A percentile compares a stretch with the other conserved stretches of the same genome.
phyloP scores from a whole-genome alignment of 2,113 vertebrate genomes.

The Caretta caretta region DNA sequence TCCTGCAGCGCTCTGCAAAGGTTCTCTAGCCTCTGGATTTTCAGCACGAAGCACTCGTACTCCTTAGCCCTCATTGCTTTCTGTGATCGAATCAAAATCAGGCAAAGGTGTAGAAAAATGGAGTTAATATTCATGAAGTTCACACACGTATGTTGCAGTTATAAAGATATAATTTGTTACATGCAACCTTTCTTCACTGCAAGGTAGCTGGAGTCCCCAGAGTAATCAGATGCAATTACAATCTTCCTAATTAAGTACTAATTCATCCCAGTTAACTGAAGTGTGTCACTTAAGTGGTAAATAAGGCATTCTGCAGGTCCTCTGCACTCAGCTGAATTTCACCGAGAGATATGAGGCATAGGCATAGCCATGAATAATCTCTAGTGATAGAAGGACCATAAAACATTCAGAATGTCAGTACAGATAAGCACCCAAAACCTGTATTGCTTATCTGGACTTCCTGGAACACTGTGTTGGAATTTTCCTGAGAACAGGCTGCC shows the following conservation, averaged over 20 bases:
- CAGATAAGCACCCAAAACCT: background rate
- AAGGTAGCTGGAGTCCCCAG: background rate
- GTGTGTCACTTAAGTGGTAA: background rate
- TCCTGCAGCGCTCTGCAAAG: constrained; percentile 93
- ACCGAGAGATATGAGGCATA: background rate
- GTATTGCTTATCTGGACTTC: background rate
- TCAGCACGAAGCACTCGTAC: constrained; percentile 90
- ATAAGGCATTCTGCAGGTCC: background rate
- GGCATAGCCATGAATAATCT: background rate
- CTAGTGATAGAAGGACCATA: background rate
- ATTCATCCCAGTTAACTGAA: background rate
- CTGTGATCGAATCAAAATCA: constrained; percentile 67
- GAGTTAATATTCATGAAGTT: background rate
- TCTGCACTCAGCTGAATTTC: background rate
- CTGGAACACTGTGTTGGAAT: background rate
- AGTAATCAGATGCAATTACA: background rate
- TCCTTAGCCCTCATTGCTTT: constrained; percentile 87
- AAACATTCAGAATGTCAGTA: background rate
- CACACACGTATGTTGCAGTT: constrained; percentile 15
- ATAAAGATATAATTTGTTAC: background rate
- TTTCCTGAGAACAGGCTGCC: background rate
- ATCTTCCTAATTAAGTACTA: background rate
- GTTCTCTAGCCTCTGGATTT: constrained; percentile 94
- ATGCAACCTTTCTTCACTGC: background rate
- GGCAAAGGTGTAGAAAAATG: background rate